A percentile compares a stretch with the other conserved stretches of the same genome.
Conservation (phyloP, 1,140 invertebrate genomes). For the Drosophila nebulosa region DNA sequence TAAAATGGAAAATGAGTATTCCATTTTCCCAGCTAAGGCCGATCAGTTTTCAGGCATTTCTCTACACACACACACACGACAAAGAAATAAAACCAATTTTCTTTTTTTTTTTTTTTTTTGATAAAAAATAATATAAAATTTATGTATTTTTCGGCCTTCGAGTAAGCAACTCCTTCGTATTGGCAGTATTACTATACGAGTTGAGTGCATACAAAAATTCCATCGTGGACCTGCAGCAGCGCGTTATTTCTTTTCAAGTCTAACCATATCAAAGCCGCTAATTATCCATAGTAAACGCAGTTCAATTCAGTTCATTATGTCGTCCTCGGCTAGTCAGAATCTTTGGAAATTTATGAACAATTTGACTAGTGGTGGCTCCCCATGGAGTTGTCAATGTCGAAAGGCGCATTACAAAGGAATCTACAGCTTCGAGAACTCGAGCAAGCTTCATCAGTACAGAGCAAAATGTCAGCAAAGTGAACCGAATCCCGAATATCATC, state of each 20-base stretch:
- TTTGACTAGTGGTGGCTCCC: neutral
- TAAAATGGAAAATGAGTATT: too few species aligned
- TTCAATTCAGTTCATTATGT: neutral
- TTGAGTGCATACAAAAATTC: neutral
- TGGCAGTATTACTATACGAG: neutral
- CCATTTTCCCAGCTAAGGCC: too few species aligned
- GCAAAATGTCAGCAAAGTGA: conserved; percentile 2
- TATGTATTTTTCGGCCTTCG: neutral
- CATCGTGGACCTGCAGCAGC: neutral
- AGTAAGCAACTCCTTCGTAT: neutral
- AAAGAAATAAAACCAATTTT: neutral
- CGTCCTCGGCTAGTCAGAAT: neutral
- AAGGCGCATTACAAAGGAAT: neutral
- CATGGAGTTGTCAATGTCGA: neutral
- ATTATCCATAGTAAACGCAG: neutral
- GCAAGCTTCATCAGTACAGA: neutral
- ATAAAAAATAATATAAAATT: neutral
- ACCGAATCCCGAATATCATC: conserved; percentile 47
- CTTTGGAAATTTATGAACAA: neutral
- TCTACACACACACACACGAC: neutral
- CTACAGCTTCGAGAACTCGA: neutral
- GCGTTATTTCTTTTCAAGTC: neutral
- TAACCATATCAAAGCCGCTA: neutral
- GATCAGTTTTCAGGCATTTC: neutral
- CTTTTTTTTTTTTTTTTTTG: too few species aligned